Evolutionary conservation across 2,113 vertebrate genomes (phyloP).

Genomic region (Phaethornis superciliosus): DNA sequence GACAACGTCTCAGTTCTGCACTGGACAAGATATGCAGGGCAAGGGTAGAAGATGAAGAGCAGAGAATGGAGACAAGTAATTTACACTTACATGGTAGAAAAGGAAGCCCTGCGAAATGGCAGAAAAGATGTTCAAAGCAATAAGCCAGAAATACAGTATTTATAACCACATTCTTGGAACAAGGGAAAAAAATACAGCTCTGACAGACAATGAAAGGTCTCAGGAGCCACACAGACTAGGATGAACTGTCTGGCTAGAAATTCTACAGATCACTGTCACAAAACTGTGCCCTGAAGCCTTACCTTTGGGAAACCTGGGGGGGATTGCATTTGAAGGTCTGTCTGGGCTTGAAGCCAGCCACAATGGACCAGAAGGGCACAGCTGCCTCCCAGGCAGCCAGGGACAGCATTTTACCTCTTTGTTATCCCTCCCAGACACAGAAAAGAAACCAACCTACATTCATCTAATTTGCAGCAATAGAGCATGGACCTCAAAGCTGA

Average conservation of each 20-base stretch:
- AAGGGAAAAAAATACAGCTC: background rate
- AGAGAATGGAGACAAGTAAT: background rate
- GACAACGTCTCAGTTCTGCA: background rate
- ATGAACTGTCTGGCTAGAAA: background rate
- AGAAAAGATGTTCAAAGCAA: slow-evolving; percentile 1
- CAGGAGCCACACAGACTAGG: background rate
- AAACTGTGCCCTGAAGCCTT: background rate
- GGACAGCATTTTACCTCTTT: background rate
- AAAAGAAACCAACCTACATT: background rate
- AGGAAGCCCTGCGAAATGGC: background rate
- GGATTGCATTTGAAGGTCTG: background rate
- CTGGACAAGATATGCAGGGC: background rate
- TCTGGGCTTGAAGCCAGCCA: background rate
- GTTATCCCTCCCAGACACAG: background rate
- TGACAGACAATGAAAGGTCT: slow-evolving; percentile 28
- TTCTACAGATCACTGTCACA: background rate
- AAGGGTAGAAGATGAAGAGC: background rate
- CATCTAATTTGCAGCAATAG: background rate
- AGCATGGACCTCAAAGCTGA: background rate
- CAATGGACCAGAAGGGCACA: background rate
- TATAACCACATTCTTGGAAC: slow-evolving; percentile 8
- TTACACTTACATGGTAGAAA: background rate
- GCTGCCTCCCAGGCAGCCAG: background rate
- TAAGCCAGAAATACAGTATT: background rate
- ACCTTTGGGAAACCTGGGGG: background rate